Conservation (phyloP, 2,888 invertebrate species). For the Geotrupes spiniger region DNA sequence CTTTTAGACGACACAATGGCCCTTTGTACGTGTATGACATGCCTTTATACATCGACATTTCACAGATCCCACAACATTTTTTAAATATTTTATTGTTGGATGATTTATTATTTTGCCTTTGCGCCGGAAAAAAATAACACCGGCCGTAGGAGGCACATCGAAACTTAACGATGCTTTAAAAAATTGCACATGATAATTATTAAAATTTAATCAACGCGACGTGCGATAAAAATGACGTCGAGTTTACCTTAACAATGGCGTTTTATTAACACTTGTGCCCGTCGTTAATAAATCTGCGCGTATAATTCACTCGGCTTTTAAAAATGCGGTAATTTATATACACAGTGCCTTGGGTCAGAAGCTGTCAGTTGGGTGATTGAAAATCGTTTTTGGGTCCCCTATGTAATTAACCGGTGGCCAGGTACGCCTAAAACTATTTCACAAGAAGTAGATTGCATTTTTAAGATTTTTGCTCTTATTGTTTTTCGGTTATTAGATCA, state of each 20-base stretch:
- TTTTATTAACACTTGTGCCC: neutral
- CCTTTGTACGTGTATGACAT: constrained; percentile 29
- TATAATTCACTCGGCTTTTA: neutral
- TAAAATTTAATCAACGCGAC: neutral
- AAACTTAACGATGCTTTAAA: constrained; percentile 1
- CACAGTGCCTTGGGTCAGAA: constrained; percentile 33
- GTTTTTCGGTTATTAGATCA: constrained; percentile 23
- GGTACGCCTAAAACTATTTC: constrained; percentile 35
- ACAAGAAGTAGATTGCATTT: constrained; percentile 28
- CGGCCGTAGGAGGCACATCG: neutral
- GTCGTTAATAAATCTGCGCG: constrained; percentile 7
- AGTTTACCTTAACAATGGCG: no score
- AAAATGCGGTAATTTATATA: constrained; percentile 31
- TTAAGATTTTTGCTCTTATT: constrained; percentile 26
- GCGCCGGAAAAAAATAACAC: neutral
- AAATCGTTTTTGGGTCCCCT: constrained; percentile 39
- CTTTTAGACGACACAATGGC: constrained; percentile 30
- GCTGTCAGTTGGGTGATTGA: constrained; percentile 40
- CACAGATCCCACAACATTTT: constrained; percentile 7
- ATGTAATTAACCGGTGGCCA: constrained; percentile 45
- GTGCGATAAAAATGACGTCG: no score
- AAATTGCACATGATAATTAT: no score
- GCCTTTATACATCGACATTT: constrained; percentile 19
- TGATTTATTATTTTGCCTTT: constrained; percentile 5
- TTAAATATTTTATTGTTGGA: constrained; percentile 9